Evolutionary conservation across 2,797 vertebrate species (phyloP), one percentile per base, ranked within the genome.

Genomic region (Danionella dracula): DNA sequence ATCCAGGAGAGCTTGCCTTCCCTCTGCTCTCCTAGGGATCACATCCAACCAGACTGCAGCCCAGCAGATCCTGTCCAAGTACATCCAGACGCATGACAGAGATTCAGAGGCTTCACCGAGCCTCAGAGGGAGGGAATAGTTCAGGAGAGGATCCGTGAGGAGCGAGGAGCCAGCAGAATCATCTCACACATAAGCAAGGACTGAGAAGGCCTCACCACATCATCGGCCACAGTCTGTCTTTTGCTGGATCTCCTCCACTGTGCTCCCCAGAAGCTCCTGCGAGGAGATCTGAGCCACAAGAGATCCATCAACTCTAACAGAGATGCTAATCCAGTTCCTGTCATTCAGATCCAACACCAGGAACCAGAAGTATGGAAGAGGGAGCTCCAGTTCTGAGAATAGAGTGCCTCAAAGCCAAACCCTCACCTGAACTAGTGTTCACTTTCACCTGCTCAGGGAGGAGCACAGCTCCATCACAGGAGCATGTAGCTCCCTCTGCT

Each of bases 181-280:
- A 16, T 70, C 13, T 32, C 59, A 4, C 68, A 70, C 16, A 27
- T 75, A 7, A 66, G 23, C 40, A 58, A 8, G 13, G 35, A 54
- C 5, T 64, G 35, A n/a, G n/a, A n/a, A 27, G 68, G 53, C 44
- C 73, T 75, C n/a, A n/a, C 38, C 53, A 68, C 17, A 65, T 75
- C 32, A 75, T 75, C 69, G 72, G 73, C 34, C 66, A 68, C 20
- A 71, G 11, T 69, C 73, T 2, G 54, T 71, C 32, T 75, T 75
- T 11, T 75, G 73, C 27, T 75, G 68, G 69, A 75, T 75, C 20
- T 46, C 67, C 17, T 46, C 59, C 13, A 68, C 69, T 1, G 73
- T 75, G 35, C 59, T 75, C 5, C n/a, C n/a, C 53, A 75, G 60
- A 6, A 53, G 29, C 20, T 50, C n/a, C 32, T 68, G 23, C 21